Percentiles rank a stretch among this genome's conserved stretches.
phyloP scores from a whole-genome alignment of 2,888 invertebrate species.

The Beris morrisii region DNA sequence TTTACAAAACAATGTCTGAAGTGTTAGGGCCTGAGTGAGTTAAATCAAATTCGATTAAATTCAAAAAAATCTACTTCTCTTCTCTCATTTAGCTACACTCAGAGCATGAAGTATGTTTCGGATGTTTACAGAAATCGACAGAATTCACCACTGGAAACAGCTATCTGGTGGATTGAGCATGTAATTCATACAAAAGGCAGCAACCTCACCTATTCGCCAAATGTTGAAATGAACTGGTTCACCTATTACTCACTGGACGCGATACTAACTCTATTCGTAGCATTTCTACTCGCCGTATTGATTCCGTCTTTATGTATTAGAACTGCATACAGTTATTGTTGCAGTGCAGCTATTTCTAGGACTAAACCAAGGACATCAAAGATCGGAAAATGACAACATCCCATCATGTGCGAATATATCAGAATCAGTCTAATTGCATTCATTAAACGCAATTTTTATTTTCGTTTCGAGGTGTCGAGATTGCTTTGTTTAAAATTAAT shows the following conservation, averaged over 20 bases:
- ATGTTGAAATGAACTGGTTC: conserved; percentile 50
- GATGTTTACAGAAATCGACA: conserved; percentile 61
- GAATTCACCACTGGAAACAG: conserved; percentile 59
- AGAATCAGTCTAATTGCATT: no score
- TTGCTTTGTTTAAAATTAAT: no score
- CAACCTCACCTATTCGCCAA: conserved; percentile 39
- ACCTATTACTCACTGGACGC: conserved; percentile 52
- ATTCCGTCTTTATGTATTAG: not conserved
- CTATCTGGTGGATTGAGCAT: conserved; percentile 64
- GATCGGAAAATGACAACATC: not conserved
- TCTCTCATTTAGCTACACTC: conserved; percentile 43
- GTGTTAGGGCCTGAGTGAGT: conserved; percentile 63
- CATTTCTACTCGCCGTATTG: not conserved
- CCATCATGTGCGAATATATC: not conserved
- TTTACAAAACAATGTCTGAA: conserved; percentile 61
- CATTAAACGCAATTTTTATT: no score
- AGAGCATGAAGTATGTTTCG: conserved; percentile 56
- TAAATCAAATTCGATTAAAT: not conserved
- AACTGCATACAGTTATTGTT: not conserved
- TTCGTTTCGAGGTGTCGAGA: no score
- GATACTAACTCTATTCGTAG: conserved; percentile 32
- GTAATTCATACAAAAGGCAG: conserved; percentile 53
- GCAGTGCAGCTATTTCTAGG: not conserved
- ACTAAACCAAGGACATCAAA: no score
- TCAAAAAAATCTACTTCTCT: not conserved